Base-by-base conservation (phyloP, 2,113 vertebrate genomes). In the Nothocercus nigrocapillus region DNA sequence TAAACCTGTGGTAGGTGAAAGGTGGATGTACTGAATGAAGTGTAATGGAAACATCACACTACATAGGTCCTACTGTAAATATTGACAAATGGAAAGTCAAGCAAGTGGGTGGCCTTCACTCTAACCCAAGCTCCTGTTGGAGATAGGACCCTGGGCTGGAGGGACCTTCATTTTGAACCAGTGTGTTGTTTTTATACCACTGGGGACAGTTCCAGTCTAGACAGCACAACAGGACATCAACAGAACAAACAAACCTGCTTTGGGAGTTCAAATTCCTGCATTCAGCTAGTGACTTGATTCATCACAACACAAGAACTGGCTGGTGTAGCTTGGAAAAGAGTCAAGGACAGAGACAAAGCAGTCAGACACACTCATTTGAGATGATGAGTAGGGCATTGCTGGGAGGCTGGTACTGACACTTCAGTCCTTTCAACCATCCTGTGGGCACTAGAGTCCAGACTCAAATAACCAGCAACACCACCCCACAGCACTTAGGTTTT, bases 21-120 rank as follows among this genome's bases (percentile, higher is more conserved):
- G 38, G 25, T 32, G 8, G 5, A 38, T 32, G 18, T 13, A 56
- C 3, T 0, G 4, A 82, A 32, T 0, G 4, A 79, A 32, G 67
- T 80, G 44, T 18, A 15, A 36, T 62, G 62, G 19, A 11, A 13
- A 78, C 32, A 22, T 72, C 62, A 58, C 25, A 16, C 53, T 30
- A 25, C 45, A 58, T 17, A 58, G 54, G 28, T 18, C 54, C 28
- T 58, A 32, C 54, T 58, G 28, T 32, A 58, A 58, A 58, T 32
- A 32, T 32, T 7, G 45, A 13, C 16, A 54, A 2, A 75, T 76
- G 27, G 34, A n/a, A 95, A 82, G 32, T 66, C n/a, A 64, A 79
- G 63, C 9, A 36, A 49, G 7, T 38, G 32, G 18, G n/a, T 70
- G 42, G 22, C 42, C 56, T 87, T 67, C 81, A 7, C 51, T 30